Evolutionary conservation across 2,797 vertebrate species (phyloP).

Genomic region (Falco biarmicus): DNA sequence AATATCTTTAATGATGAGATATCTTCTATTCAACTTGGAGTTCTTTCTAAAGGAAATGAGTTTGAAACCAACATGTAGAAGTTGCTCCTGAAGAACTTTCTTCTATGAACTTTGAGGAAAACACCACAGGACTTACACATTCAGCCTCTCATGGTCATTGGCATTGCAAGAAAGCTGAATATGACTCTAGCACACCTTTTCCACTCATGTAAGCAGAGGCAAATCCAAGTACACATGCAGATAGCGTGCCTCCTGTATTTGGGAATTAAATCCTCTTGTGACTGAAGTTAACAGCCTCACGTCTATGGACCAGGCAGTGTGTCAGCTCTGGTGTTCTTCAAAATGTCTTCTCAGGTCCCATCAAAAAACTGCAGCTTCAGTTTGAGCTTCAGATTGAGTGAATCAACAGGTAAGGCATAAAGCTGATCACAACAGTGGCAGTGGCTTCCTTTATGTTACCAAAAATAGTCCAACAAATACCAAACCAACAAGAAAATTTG

Average conservation of each 20-base stretch:
- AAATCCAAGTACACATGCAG: background rate
- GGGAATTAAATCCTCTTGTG: background rate
- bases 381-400: background rate
- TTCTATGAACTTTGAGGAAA: background rate
- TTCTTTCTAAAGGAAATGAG: background rate
- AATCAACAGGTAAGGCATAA: background rate
- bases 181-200: background rate
- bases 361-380: background rate
- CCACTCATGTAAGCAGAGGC: background rate
- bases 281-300: background rate
- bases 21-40: background rate
- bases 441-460: background rate
- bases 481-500: background rate
- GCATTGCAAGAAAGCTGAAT: background rate
- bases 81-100: background rate
- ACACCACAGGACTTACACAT: background rate
- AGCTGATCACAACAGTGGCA: background rate
- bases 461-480: background rate
- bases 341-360: background rate
- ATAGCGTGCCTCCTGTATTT: background rate
- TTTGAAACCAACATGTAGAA: background rate
- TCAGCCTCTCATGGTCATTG: background rate
- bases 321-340: background rate
- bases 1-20: slow-evolving; percentile 50
- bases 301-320: background rate